A percentile compares a stretch with the other conserved stretches of the same genome.
Evolutionary conservation across 1,140 invertebrate genomes (phyloP).

Genomic region (Neuroterus valhalla): DNA sequence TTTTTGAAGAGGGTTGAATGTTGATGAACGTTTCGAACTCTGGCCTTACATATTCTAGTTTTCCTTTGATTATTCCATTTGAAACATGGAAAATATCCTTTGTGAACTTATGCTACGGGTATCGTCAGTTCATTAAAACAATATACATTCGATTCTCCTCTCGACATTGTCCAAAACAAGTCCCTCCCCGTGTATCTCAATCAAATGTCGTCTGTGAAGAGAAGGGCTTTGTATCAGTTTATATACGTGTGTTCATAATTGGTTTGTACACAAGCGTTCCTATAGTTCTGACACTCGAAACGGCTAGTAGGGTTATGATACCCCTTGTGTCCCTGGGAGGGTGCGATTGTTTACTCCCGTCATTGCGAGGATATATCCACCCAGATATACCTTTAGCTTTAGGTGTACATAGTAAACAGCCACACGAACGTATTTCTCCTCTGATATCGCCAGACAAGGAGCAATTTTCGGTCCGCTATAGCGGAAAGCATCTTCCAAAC

Average conservation of each 20-base stretch:
- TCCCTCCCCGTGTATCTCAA: constrained; percentile 8
- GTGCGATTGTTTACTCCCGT: neutral
- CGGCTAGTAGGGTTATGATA: constrained; percentile 26
- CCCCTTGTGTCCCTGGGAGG: neutral
- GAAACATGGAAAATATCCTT: neutral
- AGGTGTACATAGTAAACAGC: neutral
- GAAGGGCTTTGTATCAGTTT: neutral
- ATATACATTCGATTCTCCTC: constrained; percentile 16
- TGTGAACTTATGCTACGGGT: neutral
- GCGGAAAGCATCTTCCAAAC: neutral
- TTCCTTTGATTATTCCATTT: neutral
- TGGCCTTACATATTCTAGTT: no score
- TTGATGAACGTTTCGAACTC: no score
- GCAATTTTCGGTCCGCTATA: neutral
- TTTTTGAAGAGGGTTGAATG: no score
- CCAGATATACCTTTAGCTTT: neutral
- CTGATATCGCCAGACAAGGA: neutral
- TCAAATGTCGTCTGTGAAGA: constrained; percentile 1
- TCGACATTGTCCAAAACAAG: constrained; percentile 9
- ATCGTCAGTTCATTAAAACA: constrained; percentile 28
- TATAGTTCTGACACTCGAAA: constrained; percentile 24
- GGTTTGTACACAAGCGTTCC: constrained; percentile 5
- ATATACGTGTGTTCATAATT: constrained; percentile 13
- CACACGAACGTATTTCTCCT: neutral
- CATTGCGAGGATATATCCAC: neutral